Evolutionary conservation across 2,888 invertebrate species (phyloP), one percentile per base, ranked within the genome.

Genomic region (Drosophila macrothrix): DNA sequence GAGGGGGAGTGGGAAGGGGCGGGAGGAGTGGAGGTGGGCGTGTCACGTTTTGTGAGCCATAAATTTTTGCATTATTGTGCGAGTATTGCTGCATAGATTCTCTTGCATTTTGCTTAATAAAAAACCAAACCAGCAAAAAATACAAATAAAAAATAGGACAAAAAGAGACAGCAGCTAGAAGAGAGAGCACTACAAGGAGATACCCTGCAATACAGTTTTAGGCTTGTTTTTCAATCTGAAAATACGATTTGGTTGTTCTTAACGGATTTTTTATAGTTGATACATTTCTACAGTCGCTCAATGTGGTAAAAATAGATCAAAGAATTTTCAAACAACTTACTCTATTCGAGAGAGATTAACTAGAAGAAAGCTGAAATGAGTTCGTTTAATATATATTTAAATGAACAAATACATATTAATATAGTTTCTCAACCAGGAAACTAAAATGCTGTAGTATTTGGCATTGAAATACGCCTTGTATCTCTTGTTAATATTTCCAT

Each of bases 51-150:
- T 76, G 81, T 73, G 74, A 46, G 82, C 80, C 78, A 90, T 87
- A 88, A 82, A 87, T 87, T 90, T 16, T 73, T 54, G 67, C 76
- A 88, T 90, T 87, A 87, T 88, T 87, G 76, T 77, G 65, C 68
- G 78, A 76, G 69, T 76, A 84, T 80, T 67, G 81, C 74, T 76
- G 78, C 89, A 88, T 83, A 85, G 89, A 84, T 88, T 84, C 72
- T 78, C 83, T 80, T 90, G 73, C 83, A 84, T 82, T 89, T 87
- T 66, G 84, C 74, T 84, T 84, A 85, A 84, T 84, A 88, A 89
- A 85, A 85, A 78, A 50, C 62, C 56, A 4, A 10, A n/a, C 52
- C 60, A 52, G 33, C 31, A 49, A 53, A 25, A 55, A 35, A 43
- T 35, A 4, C 22, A 54, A 49, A 49, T 12, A 55, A 43, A 67